A percentile compares a stretch with the other conserved stretches of the same genome.
Conservation (phyloP, 2,113 vertebrate species). For the Seriola quinqueradiata region DNA sequence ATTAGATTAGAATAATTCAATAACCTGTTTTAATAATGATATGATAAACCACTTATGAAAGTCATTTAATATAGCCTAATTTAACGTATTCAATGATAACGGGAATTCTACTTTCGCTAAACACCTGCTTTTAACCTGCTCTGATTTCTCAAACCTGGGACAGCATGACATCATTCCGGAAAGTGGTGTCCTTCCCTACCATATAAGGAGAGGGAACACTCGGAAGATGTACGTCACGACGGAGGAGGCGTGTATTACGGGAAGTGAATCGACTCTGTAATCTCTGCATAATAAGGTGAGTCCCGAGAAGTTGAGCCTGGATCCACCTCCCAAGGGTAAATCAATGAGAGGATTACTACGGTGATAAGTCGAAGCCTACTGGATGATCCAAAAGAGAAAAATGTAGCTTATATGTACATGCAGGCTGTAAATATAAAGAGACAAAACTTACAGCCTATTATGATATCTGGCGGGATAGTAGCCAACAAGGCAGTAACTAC, state of each 20-base stretch:
- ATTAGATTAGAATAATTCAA: background rate
- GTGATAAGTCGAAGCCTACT: background rate
- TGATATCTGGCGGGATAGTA: background rate
- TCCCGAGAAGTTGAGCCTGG: conserved; percentile 18
- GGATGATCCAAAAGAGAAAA: background rate
- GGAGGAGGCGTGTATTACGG: conserved; percentile 78
- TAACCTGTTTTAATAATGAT: background rate
- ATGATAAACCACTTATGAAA: background rate
- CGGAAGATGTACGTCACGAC: conserved; percentile 78
- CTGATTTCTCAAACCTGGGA: conserved; percentile 54
- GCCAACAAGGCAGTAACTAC: background rate
- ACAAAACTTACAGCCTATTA: background rate
- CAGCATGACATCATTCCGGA: conserved; percentile 82
- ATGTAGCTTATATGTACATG: background rate
- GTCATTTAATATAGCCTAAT: background rate
- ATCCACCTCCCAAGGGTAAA: conserved; percentile 32
- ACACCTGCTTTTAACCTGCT: conserved; percentile 23
- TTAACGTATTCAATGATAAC: background rate
- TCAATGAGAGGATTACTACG: conserved; percentile 11
- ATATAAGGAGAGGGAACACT: conserved; percentile 78
- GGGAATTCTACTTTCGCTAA: background rate
- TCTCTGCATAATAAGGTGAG: conserved; percentile 31
- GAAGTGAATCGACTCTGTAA: conserved; percentile 74
- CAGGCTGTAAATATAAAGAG: no score
- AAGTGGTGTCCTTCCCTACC: conserved; percentile 67